Evolutionary conservation across 2,888 invertebrate species (phyloP), one percentile per base, ranked within the genome.

Genomic region (Nemotelus nigrinus): DNA sequence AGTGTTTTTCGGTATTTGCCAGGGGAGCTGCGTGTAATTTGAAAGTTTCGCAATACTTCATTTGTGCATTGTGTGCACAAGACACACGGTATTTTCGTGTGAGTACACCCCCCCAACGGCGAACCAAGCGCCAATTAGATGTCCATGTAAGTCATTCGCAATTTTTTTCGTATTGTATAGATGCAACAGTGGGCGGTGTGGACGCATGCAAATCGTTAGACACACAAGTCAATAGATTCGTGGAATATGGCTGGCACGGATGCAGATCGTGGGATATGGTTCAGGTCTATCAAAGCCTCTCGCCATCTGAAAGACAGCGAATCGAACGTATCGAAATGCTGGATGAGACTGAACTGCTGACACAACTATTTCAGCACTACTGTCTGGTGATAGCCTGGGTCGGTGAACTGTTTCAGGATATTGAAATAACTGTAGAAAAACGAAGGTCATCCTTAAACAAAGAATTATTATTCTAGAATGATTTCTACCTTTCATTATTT

Each of bases 341-440:
- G 83, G 99, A 99, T 88, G 98, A 99, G 88, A 91, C 92, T 83
- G 98, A 98, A 88, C 89, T 98, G 81, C 89, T 99, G 82, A 90
- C 91, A 80, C 99, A 99, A 88, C 90, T 99, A 77, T 92, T 99
- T 87, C 92, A 95, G 85, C 99, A 99, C 89, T 98, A 98, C 87
- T 97, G 97, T 86, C 92, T 98, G 83, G 90, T 92, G 81, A 90
- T 96, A 79, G 96, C 94, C 83, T 93, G 94, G 90, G 91, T 92
- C 84, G 93, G 93, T 53, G 89, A 89, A 78, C 88, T 91, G 75
- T 92, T 92, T 87, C 90, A 90, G 80, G 92, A 92, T 85, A 89
- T 92, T 84, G 91, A 90, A 86, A 89, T 91, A 82, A 88, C 88
- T 86, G 88, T 84, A 83, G 86, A 84, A 80, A 71, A 25, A 25